These are phyloP conservation scores for Isaurus tuberculatus DNA, from an alignment of 92 coral and sea anemone genomes.

Conservation along the genomic window DNA sequence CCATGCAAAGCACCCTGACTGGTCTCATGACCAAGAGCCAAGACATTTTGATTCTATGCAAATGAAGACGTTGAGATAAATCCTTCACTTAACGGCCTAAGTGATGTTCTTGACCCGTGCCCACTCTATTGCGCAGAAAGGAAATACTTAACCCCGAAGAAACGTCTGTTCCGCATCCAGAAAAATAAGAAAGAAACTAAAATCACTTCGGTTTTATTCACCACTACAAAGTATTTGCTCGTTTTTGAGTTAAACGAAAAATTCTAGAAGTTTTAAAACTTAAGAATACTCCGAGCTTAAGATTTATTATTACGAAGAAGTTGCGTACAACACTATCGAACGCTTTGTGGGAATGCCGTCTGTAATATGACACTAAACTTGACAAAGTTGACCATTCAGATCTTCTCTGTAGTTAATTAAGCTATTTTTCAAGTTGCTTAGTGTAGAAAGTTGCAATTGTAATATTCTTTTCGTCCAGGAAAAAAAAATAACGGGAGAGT, in stretches of 20 bases:
- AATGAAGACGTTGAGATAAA: background rate
- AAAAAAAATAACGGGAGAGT: background rate
- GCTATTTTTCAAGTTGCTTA: background rate
- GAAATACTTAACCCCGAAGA: background rate
- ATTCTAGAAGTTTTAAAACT: too few relatives aligned
- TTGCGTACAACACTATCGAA: too few relatives aligned
- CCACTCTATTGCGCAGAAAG: constrained; percentile 15
- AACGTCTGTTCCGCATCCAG: too few relatives aligned
- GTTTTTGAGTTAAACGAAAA: too few relatives aligned
- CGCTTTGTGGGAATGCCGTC: too few relatives aligned
- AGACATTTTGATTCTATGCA: background rate
- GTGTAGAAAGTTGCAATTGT: background rate
- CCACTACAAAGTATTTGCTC: background rate
- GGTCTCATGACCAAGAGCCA: background rate
- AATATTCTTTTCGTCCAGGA: background rate
- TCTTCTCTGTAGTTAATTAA: background rate
- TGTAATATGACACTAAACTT: too few relatives aligned
- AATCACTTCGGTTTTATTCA: background rate
- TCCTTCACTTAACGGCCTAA: background rate
- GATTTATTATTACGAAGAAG: too few relatives aligned
- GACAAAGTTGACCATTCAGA: background rate
- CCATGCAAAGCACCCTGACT: background rate
- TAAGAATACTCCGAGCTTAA: too few relatives aligned
- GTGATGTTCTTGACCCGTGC: constrained; percentile 21
- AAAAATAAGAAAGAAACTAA: too few relatives aligned